Base-by-base conservation (phyloP, 64 coral and sea anemone genomes). In the Actinia equina region DNA sequence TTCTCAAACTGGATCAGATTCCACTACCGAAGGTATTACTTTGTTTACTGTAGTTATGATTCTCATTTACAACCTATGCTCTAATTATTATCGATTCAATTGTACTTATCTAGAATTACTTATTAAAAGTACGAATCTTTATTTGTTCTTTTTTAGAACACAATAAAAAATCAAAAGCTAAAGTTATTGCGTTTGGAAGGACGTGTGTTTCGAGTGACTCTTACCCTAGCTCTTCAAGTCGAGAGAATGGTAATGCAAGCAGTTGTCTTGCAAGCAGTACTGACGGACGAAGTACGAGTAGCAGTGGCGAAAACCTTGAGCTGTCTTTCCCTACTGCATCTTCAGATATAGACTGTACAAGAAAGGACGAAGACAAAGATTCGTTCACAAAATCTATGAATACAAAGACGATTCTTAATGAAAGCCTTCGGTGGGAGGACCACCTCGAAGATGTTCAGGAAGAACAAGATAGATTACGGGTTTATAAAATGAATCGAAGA, bases 401-500 rank as follows among this genome's bases (percentile, higher is more conserved):
- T 10, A 18, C n/a, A 26, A 43, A 58, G 83, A 85, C 53, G 55
- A 59, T 44, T 17, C 15, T 42, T 2, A 85, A 85, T 44, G 83
- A 85, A 62, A 85, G 83, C 18, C 54, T 85, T 85, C 83, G 83
- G 0, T 85, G 83, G 83, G 83, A 85, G 19, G 52, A n/a, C 23
- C 2, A 42, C 2, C 83, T 54, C 26, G 55, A 85, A 2, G 26
- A 85, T 43, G 10, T 19, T 2, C 2, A 23, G 1, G 83, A 58
- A 42, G 83, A 85, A 43, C 53, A 62, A 61, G 83, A 85, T 17
- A 60, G 83, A 85, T 13, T 85, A 17, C 83, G 83, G 17, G 83
- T 85, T 63, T 85, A 85, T 63, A 85, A 85, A 85, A 85, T 85
- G 15, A 85, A 85, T 43, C 19, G 83, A 30, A 16, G 83, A 23